Evolutionary conservation across 1,140 invertebrate genomes (phyloP).

Genomic region (Lordiphosa collinella): DNA sequence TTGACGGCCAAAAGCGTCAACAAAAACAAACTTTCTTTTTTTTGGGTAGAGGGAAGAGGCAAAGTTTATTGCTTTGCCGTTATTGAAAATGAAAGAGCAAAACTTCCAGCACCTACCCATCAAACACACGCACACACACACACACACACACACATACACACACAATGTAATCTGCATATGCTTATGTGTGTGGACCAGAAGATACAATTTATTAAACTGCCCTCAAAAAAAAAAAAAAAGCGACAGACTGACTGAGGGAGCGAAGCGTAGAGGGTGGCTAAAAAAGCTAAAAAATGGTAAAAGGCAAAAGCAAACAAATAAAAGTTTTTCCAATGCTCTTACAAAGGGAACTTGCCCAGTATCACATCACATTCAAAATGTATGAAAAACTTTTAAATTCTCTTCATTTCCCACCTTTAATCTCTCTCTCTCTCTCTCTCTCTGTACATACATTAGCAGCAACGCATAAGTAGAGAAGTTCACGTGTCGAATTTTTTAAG

Average conservation of each 20-base stretch:
- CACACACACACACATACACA: background rate
- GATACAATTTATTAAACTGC: conserved; percentile 62
- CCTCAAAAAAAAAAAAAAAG: conserved; percentile 8
- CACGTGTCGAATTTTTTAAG: too few relatives aligned
- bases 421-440: too few relatives aligned
- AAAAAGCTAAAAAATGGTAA: conserved; percentile 16
- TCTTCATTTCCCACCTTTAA: too few relatives aligned
- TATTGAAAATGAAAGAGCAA: conserved; percentile 51
- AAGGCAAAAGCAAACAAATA: conserved; percentile 27
- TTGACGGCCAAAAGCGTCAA: conserved; percentile 3
- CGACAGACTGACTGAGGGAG: background rate
- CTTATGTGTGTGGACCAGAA: conserved; percentile 31
- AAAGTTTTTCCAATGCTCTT: conserved; percentile 26
- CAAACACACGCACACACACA: background rate
- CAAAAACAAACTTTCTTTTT: conserved; percentile 7
- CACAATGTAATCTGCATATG: conserved; percentile 49
- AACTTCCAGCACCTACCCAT: conserved; percentile 1
- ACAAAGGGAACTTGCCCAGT: background rate
- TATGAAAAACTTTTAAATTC: too few relatives aligned
- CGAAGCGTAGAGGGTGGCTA: background rate
- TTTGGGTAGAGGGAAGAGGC: background rate
- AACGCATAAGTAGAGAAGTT: too few relatives aligned
- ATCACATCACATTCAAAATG: too few relatives aligned
- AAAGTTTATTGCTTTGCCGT: conserved; percentile 58
- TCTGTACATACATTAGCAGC: too few relatives aligned